A percentile compares a stretch with the other conserved stretches of the same genome.
phyloP scores from a whole-genome alignment of 64 coral and sea anemone species.

The Montipora sp. region DNA sequence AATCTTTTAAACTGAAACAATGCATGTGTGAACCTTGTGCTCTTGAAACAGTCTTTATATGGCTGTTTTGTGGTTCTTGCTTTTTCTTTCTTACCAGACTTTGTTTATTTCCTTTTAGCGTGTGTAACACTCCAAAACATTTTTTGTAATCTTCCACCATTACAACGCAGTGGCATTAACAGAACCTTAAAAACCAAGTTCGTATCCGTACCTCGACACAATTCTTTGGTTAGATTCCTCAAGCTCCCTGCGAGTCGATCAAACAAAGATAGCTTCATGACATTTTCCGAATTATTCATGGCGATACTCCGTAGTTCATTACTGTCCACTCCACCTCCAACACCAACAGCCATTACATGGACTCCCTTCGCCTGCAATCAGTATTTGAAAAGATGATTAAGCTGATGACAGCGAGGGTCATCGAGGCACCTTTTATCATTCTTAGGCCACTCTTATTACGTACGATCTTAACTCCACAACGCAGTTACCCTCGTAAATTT shows the following conservation, averaged over 20 bases:
- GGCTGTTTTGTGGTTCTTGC: no score
- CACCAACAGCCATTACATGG: slow-evolving; percentile 37
- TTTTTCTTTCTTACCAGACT: no score
- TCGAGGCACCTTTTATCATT: neutral
- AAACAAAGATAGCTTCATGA: slow-evolving; percentile 22
- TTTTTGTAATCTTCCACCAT: no score
- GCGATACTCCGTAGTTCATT: slow-evolving; percentile 36
- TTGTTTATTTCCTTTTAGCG: neutral
- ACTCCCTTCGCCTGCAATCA: slow-evolving; percentile 39
- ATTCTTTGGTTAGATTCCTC: slow-evolving; percentile 1
- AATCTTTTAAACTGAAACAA: no score
- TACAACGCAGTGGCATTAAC: no score
- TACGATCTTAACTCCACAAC: no score
- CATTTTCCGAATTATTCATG: slow-evolving; percentile 27
- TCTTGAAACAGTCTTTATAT: no score
- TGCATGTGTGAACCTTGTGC: no score
- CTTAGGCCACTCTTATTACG: no score
- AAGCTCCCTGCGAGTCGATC: slow-evolving; percentile 8
- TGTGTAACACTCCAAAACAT: no score
- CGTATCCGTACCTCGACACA: slow-evolving; percentile 48
- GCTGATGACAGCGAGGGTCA: neutral
- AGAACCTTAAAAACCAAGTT: neutral
- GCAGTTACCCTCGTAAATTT: no score
- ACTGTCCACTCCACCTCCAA: slow-evolving; percentile 20
- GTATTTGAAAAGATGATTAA: neutral